Evolutionary conservation across 2,113 vertebrate species (phyloP).

Genomic region (Hypocryptadius cinnamomeus): DNA sequence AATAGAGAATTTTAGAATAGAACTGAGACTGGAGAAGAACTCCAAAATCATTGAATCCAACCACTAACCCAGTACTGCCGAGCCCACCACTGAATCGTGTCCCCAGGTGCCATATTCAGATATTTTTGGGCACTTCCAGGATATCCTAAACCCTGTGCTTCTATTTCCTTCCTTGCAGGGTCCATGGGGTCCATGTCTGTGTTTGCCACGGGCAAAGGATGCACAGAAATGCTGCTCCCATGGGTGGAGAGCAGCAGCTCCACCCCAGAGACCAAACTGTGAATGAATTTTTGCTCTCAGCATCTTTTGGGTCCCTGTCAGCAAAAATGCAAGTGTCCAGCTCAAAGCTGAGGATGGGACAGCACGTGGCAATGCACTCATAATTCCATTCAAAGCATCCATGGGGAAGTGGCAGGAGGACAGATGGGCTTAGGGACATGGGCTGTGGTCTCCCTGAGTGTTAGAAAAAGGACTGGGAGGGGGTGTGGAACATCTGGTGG

Average conservation of each 20-base stretch:
- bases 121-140: background rate
- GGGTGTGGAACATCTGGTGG: background rate
- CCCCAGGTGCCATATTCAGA: background rate
- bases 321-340: background rate
- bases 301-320: background rate
- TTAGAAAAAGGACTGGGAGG: background rate
- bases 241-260: background rate
- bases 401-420: background rate
- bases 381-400: background rate
- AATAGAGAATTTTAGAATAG: background rate
- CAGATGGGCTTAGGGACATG: background rate
- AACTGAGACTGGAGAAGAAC: background rate
- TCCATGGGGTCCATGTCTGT: background rate
- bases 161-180: background rate
- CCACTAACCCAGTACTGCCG: background rate
- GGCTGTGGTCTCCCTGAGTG: background rate
- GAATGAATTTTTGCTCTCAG: background rate
- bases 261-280: background rate
- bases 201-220: background rate
- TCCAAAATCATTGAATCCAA: background rate
- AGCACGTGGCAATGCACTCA: background rate
- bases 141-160: background rate
- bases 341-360: background rate
- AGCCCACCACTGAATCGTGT: background rate
- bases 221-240: background rate